Conservation (phyloP, 30 jellyfish, hydroid and myxozoan species). For the Aurelia aurita complex sp. Pacific region DNA sequence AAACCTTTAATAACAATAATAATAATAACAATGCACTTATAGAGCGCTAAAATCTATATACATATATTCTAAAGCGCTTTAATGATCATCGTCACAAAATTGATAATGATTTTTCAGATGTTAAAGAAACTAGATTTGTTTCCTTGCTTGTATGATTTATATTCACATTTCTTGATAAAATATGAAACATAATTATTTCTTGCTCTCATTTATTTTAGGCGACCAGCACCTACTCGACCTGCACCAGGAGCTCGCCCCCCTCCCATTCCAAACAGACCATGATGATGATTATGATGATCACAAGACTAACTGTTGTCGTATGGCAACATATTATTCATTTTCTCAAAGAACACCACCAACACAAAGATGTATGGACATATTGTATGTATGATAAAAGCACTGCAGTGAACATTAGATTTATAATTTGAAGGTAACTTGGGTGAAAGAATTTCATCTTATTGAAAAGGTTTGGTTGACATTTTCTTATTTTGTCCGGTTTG, state of each 20-base stretch:
- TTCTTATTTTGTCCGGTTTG: too few species aligned
- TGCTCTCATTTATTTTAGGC: conserved; percentile 45
- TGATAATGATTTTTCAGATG: too few species aligned
- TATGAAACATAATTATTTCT: not conserved
- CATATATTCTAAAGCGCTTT: too few species aligned
- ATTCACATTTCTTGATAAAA: not conserved
- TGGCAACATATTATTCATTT: not conserved
- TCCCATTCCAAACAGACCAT: conserved; percentile 96
- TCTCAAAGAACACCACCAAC: not conserved
- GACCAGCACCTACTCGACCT: conserved; percentile 98
- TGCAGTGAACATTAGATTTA: too few species aligned
- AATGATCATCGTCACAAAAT: too few species aligned
- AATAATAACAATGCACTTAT: too few species aligned
- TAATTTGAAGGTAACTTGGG: too few species aligned
- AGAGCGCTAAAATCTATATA: too few species aligned
- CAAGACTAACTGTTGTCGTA: too few species aligned
- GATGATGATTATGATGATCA: not conserved
- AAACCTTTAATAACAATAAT: too few species aligned
- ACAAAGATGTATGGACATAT: not conserved
- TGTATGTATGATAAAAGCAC: not conserved
- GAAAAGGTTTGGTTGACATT: too few species aligned
- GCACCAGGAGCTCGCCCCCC: conserved; percentile 95
- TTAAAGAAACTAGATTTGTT: not conserved
- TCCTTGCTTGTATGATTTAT: not conserved
- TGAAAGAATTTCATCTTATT: too few species aligned